Conservation (phyloP, 2,888 invertebrate species). For the Dryomyza anilis region DNA sequence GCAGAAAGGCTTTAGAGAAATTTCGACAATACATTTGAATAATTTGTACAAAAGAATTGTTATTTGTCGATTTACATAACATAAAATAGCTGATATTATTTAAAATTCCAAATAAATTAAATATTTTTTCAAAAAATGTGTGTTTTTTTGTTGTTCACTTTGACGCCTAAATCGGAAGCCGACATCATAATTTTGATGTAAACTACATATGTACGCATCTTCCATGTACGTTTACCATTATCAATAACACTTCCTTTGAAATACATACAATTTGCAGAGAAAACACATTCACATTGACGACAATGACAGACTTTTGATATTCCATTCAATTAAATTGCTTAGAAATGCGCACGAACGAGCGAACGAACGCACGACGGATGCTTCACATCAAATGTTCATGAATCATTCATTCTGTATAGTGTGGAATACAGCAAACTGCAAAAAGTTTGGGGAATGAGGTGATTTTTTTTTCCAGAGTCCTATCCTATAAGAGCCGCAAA, state of each 20-base stretch:
- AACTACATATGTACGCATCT: neutral
- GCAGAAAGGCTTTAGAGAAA: neutral
- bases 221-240: neutral
- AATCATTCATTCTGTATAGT: slow-evolving; percentile 24
- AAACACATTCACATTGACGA: neutral
- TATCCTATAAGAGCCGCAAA: slow-evolving; percentile 16
- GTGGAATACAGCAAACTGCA: neutral
- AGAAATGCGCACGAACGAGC: neutral
- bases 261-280: neutral
- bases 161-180: no score
- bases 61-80: no score
- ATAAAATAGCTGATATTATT: no score
- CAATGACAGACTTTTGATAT: neutral
- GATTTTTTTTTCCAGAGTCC: neutral
- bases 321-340: slow-evolving; percentile 6
- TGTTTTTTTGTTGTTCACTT: no score
- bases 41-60: no score
- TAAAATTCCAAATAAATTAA: no score
- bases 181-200: slow-evolving; percentile 3
- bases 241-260: slow-evolving; percentile 1
- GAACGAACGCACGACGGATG: slow-evolving; percentile 11
- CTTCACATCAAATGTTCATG: slow-evolving; percentile 20
- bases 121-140: no score
- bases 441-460: neutral
- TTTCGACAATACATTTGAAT: neutral